These are phyloP conservation scores for Oxytorus armatus DNA, from an alignment of 2,888 invertebrate genomes.

Conservation along the genomic window DNA sequence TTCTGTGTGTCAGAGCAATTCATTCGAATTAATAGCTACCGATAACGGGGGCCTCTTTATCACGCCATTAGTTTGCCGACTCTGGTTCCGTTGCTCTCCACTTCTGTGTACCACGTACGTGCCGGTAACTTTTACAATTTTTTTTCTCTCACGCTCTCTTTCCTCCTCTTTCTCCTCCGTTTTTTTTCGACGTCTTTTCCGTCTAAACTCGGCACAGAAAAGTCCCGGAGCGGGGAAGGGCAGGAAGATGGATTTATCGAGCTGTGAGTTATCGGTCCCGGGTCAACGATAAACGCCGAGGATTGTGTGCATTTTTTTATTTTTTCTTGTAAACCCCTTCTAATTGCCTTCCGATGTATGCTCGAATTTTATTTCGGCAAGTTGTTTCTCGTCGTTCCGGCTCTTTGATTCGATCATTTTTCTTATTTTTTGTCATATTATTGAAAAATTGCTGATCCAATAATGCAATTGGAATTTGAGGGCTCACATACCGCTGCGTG, in stretches of 20 bases:
- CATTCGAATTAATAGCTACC: conserved; percentile 78
- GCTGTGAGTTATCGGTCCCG: conserved; percentile 69
- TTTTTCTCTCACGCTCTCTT: conserved; percentile 42
- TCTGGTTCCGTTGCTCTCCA: conserved; percentile 61
- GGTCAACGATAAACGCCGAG: conserved; percentile 70
- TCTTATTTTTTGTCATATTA: neutral
- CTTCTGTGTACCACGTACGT: conserved; percentile 50
- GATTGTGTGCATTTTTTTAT: conserved; percentile 16
- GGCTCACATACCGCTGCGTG: too few species aligned
- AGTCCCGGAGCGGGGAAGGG: conserved; percentile 1
- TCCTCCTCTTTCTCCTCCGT: neutral
- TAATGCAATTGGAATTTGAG: too few species aligned
- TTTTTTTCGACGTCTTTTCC: conserved; percentile 33
- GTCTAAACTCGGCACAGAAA: conserved; percentile 37
- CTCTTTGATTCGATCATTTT: neutral
- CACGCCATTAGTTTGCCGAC: conserved; percentile 72
- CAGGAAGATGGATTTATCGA: conserved; percentile 71
- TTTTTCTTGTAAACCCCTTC: conserved; percentile 33
- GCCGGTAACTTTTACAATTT: conserved; percentile 33
- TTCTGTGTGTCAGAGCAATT: conserved; percentile 78
- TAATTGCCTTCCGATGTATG: conserved; percentile 24
- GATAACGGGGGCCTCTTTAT: conserved; percentile 74
- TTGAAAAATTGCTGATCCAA: too few species aligned
- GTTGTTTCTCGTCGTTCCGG: neutral
- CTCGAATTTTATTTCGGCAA: conserved; percentile 12